Evolutionary conservation across 2,888 invertebrate species (phyloP), one percentile per base, ranked within the genome.

Genomic region (Fragum whitleyi): DNA sequence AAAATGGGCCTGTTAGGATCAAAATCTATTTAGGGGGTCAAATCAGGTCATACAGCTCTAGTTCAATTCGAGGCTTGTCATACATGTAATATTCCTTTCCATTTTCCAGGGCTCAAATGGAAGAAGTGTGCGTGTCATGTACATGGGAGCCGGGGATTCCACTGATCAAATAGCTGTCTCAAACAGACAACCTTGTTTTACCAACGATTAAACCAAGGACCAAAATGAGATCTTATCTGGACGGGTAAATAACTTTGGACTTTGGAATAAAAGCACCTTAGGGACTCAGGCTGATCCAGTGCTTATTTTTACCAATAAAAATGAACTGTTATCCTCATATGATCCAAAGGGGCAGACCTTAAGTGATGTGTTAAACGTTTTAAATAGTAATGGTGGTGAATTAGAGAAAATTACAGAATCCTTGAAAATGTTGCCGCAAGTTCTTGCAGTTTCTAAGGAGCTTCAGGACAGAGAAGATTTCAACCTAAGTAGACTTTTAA

Each of bases 271-370:
- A 51, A 51, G 5, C 3, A 7, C 51, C 21, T 59, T 59, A 14
- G 26, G 59, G 16, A 23, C 59, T 21, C 59, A 59, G 26, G 21
- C 59, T 7, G 59, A 59, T n/a, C n/a, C 6, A 28, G 59, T 59
- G 59, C 59, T 59, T 16, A 14, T 59, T 16, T 59, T 23, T 26
- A 16, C 23, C 3, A 16, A 59, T 28, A 59, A 59, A 23, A 23
- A 59, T 2, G 23, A 59, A 59, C 26, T 59, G 7, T 28, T 59
- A 28, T 59, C 59, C 6, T n/a, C 14, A 14, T 59, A 59, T 59
- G 59, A 59, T 23, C 59, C 59, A n/a, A 59, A 59, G 59, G 59
- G 59, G 26, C 16, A 23, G 16, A 21, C 59, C 26, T 16, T 59
- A 23, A 14, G 2, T 5, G 59, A 59, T 59, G 16, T 59, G 7